Evolutionary conservation across 2,888 invertebrate species (phyloP).

Genomic region (Abscondita cerata): DNA sequence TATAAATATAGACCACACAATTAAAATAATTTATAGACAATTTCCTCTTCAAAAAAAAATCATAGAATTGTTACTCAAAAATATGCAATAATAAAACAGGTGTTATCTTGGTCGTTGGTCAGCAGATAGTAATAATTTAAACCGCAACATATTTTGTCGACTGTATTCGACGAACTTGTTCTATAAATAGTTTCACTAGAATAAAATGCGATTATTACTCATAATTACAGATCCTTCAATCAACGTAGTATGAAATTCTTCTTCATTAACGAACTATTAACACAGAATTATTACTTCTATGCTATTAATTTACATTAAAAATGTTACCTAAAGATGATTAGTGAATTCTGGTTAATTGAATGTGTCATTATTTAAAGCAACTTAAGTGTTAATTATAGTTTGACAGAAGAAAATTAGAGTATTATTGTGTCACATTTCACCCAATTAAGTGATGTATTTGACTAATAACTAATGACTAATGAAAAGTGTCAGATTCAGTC

Average conservation of each 20-base stretch:
- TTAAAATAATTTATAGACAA: background rate
- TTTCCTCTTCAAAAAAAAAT: too few species aligned
- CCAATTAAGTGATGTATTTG: conserved; percentile 46
- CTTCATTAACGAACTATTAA: too few species aligned
- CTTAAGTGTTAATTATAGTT: conserved; percentile 20
- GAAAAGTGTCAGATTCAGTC: conserved; percentile 40
- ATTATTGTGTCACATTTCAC: conserved; percentile 32
- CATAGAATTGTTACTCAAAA: background rate
- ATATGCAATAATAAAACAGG: conserved; percentile 29
- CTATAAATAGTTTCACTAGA: conserved; percentile 25
- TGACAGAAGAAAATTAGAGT: conserved; percentile 28
- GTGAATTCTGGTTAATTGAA: conserved; percentile 10
- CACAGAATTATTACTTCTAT: background rate
- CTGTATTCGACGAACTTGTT: conserved; percentile 12
- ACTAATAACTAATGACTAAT: conserved; percentile 47
- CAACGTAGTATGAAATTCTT: background rate
- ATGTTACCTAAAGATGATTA: conserved; percentile 3
- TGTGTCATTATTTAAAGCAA: conserved; percentile 11
- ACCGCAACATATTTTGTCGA: conserved; percentile 21
- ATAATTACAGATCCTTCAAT: background rate
- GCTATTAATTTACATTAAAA: background rate
- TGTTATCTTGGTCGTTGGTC: conserved; percentile 25
- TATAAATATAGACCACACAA: background rate
- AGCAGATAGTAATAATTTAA: conserved; percentile 25
- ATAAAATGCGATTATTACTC: conserved; percentile 11